Evolutionary conservation across 2,797 vertebrate species (phyloP).

Genomic region (Molossus molossus): DNA sequence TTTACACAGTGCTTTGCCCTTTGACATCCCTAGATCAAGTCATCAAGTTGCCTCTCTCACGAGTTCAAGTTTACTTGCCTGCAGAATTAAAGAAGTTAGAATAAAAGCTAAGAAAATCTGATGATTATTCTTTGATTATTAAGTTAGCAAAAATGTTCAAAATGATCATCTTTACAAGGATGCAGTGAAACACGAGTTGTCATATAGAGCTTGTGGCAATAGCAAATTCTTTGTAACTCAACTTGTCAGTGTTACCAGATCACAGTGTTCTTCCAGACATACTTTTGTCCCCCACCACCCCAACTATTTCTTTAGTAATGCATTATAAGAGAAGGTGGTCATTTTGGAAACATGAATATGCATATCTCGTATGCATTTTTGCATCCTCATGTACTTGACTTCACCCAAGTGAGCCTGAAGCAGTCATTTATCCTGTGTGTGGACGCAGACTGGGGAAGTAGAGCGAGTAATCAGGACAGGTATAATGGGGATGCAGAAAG

Average conservation of each 20-base stretch:
- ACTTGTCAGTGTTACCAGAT: background rate
- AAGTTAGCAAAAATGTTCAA: background rate
- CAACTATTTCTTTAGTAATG: background rate
- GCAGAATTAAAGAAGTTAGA: background rate
- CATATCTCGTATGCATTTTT: background rate
- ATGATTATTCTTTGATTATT: background rate
- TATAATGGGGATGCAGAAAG: background rate
- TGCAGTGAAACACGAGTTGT: background rate
- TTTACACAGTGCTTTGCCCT: background rate
- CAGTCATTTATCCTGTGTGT: background rate
- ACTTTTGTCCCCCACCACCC: background rate
- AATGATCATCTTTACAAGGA: background rate
- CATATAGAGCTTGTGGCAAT: background rate
- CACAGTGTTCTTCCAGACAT: background rate
- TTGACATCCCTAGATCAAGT: background rate
- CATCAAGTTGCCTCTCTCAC: fast-evolving
- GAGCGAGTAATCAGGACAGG: background rate
- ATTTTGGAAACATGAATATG: background rate
- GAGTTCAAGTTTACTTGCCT: background rate
- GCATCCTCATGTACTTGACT: background rate
- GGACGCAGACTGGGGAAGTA: background rate
- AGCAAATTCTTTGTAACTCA: constrained; percentile 32
- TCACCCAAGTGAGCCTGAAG: background rate
- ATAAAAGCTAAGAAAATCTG: constrained; percentile 18
- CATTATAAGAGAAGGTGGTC: background rate